Percentiles rank a stretch among this genome's conserved stretches.
Conservation (phyloP, 2,113 vertebrate species). For the Caracal caracal region DNA sequence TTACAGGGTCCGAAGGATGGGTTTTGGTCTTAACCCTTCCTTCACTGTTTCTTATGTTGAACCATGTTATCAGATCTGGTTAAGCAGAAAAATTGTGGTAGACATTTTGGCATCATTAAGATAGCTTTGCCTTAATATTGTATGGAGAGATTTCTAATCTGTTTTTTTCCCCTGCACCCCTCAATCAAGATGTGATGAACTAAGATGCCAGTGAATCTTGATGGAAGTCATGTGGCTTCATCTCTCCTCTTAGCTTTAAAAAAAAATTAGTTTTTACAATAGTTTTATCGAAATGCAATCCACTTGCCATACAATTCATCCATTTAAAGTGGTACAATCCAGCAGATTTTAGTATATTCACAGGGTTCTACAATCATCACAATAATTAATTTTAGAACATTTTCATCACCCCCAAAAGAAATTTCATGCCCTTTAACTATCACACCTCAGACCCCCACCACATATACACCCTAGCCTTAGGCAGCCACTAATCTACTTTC, state of each 20-base stretch:
- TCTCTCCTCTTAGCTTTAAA: not conserved
- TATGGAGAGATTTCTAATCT: not conserved
- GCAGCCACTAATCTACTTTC: not conserved
- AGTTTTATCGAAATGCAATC: not conserved
- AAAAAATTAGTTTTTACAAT: not conserved
- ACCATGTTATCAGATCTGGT: not conserved
- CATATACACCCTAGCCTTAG: not conserved
- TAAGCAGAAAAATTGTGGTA: not conserved
- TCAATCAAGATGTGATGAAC: not conserved
- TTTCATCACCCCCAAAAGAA: not conserved
- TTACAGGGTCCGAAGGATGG: not conserved
- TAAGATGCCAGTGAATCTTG: not conserved
- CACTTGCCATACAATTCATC: not conserved
- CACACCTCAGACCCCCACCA: not conserved
- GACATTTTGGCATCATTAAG: conserved; percentile 15
- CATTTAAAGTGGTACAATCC: not conserved
- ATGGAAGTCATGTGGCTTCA: not conserved
- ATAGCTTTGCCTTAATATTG: not conserved
- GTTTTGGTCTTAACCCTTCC: not conserved
- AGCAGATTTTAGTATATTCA: not conserved
- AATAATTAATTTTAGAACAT: not conserved
- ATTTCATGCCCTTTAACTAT: not conserved
- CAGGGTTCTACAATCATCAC: not conserved
- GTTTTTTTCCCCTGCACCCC: not conserved
- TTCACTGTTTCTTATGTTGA: not conserved